phyloP scores from a whole-genome alignment of 2,113 vertebrate species.

The Delphinus delphis region DNA sequence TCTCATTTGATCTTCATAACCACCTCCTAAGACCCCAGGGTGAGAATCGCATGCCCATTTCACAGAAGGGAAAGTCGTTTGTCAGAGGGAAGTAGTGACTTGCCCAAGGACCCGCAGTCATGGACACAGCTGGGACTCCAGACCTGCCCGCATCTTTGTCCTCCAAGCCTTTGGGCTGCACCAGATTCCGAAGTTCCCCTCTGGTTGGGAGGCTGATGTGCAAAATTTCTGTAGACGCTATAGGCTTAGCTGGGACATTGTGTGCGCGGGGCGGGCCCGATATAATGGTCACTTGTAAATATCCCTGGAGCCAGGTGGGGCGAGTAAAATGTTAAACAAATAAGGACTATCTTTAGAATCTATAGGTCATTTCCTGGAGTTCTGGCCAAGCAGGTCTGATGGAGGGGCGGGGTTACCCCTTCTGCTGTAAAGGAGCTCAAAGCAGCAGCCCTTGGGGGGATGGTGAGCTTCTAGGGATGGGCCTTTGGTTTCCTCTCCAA shows the following conservation, averaged over 20 bases:
- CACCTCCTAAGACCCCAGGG: neutral
- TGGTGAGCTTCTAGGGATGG: neutral
- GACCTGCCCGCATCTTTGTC: neutral
- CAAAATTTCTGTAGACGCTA: neutral
- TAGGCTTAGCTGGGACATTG: neutral
- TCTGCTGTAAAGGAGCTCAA: neutral
- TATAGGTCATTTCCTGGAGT: neutral
- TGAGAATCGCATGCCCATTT: neutral
- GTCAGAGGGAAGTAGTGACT: neutral
- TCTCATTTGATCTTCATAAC: neutral
- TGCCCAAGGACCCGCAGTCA: neutral
- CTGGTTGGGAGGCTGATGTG: too few species aligned
- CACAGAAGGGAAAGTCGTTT: neutral
- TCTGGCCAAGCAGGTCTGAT: neutral
- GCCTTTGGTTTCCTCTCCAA: neutral
- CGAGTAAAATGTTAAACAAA: constrained; percentile 32
- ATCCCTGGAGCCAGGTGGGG: neutral
- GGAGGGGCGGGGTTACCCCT: too few species aligned
- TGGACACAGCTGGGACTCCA: rapidly evolving
- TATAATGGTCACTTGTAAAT: neutral
- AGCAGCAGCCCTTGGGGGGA: too few species aligned
- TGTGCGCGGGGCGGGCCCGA: too few species aligned
- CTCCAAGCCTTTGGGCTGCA: rapidly evolving
- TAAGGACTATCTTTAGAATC: neutral
- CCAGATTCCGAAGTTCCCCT: too few species aligned